Percentiles rank a stretch among this genome's conserved stretches.
Evolutionary conservation across 2,113 vertebrate species (phyloP).

Genomic region (Daphoenositta chrysoptera): DNA sequence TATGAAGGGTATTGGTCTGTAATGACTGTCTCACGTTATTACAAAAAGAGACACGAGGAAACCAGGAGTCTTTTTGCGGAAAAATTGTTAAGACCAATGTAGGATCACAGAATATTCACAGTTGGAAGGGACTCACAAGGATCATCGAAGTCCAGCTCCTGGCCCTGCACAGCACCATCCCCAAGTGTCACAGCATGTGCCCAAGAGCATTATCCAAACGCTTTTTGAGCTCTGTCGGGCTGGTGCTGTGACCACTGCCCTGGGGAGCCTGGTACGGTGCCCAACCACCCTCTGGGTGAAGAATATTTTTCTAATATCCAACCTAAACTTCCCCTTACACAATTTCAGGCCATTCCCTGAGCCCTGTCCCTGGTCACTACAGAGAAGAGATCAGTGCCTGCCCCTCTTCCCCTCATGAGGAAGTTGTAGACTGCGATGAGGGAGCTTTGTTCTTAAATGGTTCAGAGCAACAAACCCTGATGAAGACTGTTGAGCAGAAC

Average conservation of each 20-base stretch:
- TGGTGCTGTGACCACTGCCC: background rate
- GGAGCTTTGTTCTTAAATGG: background rate
- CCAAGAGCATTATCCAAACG: background rate
- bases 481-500: background rate
- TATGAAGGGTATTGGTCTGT: background rate
- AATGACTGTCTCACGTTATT: background rate
- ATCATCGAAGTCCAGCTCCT: background rate
- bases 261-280: background rate
- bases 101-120: background rate
- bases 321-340: fast-evolving
- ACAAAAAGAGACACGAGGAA: background rate
- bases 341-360: background rate
- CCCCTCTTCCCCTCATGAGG: background rate
- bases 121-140: background rate
- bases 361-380: background rate
- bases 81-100: background rate
- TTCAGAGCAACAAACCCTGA: background rate
- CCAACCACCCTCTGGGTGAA: background rate
- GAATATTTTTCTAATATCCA: background rate
- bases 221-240: background rate
- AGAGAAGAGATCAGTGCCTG: background rate
- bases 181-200: background rate
- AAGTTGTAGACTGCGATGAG: background rate
- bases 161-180: background rate
- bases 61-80: background rate